A percentile compares a stretch with the other conserved stretches of the same genome.
These are phyloP conservation scores for Pogonophryne albipinna DNA, from an alignment of 2,797 vertebrate genomes.

Conservation along the genomic window DNA sequence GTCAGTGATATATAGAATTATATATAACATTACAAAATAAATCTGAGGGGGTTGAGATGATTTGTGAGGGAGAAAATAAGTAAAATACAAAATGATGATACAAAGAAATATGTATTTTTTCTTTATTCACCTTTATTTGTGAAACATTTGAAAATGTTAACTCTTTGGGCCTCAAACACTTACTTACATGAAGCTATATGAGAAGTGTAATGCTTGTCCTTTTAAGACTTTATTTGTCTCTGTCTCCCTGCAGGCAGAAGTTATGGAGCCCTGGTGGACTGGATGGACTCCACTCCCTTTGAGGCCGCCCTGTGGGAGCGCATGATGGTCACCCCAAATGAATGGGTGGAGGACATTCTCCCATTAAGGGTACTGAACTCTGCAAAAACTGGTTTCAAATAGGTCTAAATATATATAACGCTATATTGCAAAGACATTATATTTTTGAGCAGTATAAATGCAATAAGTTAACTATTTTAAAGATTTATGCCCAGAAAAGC, in stretches of 20 bases:
- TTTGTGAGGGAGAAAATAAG: not conserved
- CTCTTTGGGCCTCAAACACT: not conserved
- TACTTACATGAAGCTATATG: not conserved
- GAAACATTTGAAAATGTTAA: not conserved
- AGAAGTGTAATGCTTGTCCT: not conserved
- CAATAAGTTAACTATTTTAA: not conserved
- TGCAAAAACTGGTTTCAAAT: constrained; percentile 88
- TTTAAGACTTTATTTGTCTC: constrained; percentile 1
- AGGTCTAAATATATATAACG: constrained; percentile 21
- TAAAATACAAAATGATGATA: not conserved
- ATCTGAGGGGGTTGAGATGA: not conserved
- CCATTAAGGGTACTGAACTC: constrained; percentile 90
- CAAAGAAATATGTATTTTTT: not conserved
- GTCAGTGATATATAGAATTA: not conserved
- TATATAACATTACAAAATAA: not conserved
- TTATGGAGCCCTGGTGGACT: constrained; percentile 92
- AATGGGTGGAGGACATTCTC: constrained; percentile 92
- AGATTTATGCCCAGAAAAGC: not conserved
- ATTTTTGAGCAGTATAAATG: constrained; percentile 6
- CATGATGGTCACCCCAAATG: constrained; percentile 90
- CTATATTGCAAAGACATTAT: not conserved
- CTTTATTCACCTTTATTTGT: not conserved
- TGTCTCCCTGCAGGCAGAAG: constrained; percentile 87
- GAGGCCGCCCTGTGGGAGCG: constrained; percentile 93
- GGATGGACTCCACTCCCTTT: constrained; percentile 94